Evolutionary conservation across 2,113 vertebrate species (phyloP).

Genomic region (Cisticola juncidis): DNA sequence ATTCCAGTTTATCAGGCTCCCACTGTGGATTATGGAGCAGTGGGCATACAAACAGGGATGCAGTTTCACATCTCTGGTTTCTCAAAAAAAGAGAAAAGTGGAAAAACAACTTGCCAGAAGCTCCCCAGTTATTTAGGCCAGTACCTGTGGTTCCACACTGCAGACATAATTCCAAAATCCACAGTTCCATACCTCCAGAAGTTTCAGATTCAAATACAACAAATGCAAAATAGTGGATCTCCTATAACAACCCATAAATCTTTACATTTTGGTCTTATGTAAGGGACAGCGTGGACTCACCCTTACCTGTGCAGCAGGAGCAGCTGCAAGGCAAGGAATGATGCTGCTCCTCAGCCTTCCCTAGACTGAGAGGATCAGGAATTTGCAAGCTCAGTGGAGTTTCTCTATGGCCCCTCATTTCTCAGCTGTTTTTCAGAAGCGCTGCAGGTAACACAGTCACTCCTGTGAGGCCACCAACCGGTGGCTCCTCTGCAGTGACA

Average conservation of each 20-base stretch:
- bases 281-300: not conserved
- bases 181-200: not conserved
- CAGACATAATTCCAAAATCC: not conserved
- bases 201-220: not conserved
- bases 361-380: not conserved
- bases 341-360: not conserved
- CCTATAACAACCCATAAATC: not conserved
- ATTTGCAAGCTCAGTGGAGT: not conserved
- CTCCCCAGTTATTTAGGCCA: not conserved
- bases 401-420: not conserved
- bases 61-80: not conserved
- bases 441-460: not conserved
- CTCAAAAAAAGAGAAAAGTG: not conserved
- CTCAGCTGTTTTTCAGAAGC: not conserved
- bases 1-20: not conserved
- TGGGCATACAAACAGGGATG: not conserved
- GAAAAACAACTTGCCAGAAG: not conserved
- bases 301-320: not conserved
- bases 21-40: not conserved
- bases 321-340: not conserved
- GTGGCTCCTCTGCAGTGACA: not conserved
- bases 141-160: not conserved
- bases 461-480: not conserved
- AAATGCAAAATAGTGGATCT: not conserved
- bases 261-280: accelerated